A percentile compares a stretch with the other conserved stretches of the same genome.
phyloP scores from a whole-genome alignment of 1,140 invertebrate genomes.

The Planococcus citri region DNA sequence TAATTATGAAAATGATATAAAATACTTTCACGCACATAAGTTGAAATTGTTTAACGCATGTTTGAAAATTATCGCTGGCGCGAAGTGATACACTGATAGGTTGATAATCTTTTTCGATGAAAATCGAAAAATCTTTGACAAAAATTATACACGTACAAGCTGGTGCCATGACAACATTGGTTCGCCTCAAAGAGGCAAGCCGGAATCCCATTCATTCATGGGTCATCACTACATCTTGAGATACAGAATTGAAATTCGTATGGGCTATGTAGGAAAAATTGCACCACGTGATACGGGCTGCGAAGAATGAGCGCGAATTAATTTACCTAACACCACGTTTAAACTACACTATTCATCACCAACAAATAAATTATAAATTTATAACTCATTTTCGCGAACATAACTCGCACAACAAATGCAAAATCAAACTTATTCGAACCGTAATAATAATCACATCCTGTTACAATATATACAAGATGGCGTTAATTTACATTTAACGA shows the following conservation, averaged over 20 bases:
- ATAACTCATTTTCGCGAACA: neutral
- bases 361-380: neutral
- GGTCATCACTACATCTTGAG: slow-evolving; percentile 1
- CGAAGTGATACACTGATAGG: neutral
- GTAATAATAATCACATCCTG: slow-evolving; percentile 7
- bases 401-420: neutral
- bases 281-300: neutral
- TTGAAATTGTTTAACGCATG: slow-evolving; percentile 17
- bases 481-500: neutral
- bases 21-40: slow-evolving; percentile 14
- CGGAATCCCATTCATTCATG: slow-evolving; percentile 20
- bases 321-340: neutral
- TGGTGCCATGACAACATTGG: slow-evolving; percentile 19
- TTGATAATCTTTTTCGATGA: neutral
- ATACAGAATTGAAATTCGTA: neutral
- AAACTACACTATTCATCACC: neutral
- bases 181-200: slow-evolving; percentile 16
- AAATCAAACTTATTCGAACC: neutral
- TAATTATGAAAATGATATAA: slow-evolving; percentile 12
- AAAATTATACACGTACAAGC: slow-evolving; percentile 17
- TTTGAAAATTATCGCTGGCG: slow-evolving; percentile 13
- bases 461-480: slow-evolving; percentile 7
- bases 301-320: neutral
- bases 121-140: slow-evolving; percentile 10
- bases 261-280: neutral